phyloP scores from a whole-genome alignment of 2,888 invertebrate species.

The Macrosiphum euphorbiae region DNA sequence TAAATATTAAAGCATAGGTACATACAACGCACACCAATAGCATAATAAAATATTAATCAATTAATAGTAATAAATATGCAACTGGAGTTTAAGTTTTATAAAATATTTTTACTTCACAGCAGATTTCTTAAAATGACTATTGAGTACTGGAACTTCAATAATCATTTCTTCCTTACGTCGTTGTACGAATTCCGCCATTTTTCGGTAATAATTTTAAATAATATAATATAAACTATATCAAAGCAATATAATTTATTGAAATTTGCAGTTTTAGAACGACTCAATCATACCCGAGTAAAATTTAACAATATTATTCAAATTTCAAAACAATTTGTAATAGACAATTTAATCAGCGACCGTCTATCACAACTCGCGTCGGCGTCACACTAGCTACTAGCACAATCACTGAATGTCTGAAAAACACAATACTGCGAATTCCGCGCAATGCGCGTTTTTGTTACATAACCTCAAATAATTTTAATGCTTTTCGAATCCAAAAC shows the following conservation, averaged over 20 bases:
- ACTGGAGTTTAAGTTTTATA: not conserved
- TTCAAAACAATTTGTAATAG: not conserved
- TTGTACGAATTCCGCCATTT: slow-evolving; percentile 56
- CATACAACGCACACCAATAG: not conserved
- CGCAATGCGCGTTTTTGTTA: not conserved
- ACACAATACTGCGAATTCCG: no score
- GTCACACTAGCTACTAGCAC: not conserved
- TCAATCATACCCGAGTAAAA: not conserved
- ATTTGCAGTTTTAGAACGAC: not conserved
- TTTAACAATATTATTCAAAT: not conserved
- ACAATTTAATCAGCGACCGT: not conserved
- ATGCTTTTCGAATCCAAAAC: not conserved
- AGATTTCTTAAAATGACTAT: not conserved
- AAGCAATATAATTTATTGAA: not conserved
- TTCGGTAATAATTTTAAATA: not conserved
- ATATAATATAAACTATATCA: not conserved
- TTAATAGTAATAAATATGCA: not conserved
- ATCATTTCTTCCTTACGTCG: slow-evolving; percentile 36
- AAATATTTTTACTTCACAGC: slow-evolving; percentile 32
- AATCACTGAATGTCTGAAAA: not conserved
- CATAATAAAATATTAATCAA: not conserved
- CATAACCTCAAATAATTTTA: not conserved
- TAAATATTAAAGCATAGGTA: not conserved
- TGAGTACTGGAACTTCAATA: slow-evolving; percentile 21
- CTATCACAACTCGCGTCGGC: not conserved